phyloP scores from a whole-genome alignment of 2,797 vertebrate species.

The Chromis chromis region DNA sequence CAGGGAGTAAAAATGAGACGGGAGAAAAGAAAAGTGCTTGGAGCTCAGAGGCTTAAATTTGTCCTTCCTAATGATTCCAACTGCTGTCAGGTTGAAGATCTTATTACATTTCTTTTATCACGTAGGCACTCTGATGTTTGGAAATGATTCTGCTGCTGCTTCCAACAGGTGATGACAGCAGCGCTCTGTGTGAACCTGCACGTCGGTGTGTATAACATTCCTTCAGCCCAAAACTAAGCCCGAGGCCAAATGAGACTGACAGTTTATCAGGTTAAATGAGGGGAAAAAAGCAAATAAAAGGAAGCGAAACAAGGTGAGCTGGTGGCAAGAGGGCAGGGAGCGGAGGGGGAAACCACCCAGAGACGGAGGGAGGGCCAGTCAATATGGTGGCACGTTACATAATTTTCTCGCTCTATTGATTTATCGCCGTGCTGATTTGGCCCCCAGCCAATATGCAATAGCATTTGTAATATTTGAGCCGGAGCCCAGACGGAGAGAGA shows the following conservation, averaged over 20 bases:
- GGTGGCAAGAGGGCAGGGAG: constrained; percentile 31
- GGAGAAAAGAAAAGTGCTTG: too few relatives aligned
- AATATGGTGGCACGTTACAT: constrained; percentile 72
- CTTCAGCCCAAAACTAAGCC: constrained; percentile 10
- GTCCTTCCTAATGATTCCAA: neutral
- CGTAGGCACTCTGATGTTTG: neutral
- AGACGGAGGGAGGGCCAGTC: constrained; percentile 31
- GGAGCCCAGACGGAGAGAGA: constrained; percentile 46
- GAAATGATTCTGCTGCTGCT: neutral
- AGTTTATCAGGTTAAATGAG: constrained; percentile 24
- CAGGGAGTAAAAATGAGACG: too few relatives aligned
- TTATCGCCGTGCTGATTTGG: constrained; percentile 75
- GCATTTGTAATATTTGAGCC: constrained; percentile 72
- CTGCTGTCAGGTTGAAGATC: neutral
- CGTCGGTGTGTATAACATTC: neutral
- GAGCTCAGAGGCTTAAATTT: neutral
- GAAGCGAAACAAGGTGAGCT: constrained; percentile 33
- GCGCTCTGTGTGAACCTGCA: constrained; percentile 1
- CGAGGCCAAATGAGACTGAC: constrained; percentile 3
- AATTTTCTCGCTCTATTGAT: constrained; percentile 78
- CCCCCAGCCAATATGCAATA: constrained; percentile 63
- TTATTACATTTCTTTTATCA: neutral
- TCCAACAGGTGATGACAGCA: constrained; percentile 10
- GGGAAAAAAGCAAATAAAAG: constrained; percentile 13
- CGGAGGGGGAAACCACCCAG: constrained; percentile 32